Conservation (phyloP, 2,888 invertebrate species). For the Microctonus aethiopoides region DNA sequence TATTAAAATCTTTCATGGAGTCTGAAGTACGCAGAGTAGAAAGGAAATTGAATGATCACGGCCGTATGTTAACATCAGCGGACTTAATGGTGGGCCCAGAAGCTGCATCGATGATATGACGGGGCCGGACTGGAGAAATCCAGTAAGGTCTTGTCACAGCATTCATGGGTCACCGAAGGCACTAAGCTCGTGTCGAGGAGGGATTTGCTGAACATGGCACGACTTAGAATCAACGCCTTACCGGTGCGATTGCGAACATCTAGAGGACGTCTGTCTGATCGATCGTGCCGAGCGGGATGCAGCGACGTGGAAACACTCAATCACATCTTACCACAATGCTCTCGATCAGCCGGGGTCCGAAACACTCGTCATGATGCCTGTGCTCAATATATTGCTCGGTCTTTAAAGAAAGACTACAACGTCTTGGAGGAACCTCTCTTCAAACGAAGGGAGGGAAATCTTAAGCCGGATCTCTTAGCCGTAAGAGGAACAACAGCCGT, state of each 20-base stretch:
- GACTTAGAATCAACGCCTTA: conserved; percentile 54
- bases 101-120: neutral
- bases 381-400: conserved; percentile 29
- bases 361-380: conserved; percentile 54
- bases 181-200: conserved; percentile 38
- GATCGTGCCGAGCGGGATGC: conserved; percentile 54
- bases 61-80: too few relatives aligned
- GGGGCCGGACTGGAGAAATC: neutral
- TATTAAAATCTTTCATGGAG: too few relatives aligned
- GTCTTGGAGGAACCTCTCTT: conserved; percentile 47
- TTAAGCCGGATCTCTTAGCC: too few relatives aligned
- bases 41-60: too few relatives aligned
- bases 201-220: conserved; percentile 55
- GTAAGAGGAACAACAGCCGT: too few relatives aligned
- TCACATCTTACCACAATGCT: conserved; percentile 54
- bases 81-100: too few relatives aligned
- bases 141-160: neutral
- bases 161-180: neutral
- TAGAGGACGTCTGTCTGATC: conserved; percentile 42
- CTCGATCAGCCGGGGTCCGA: conserved; percentile 55
- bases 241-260: conserved; percentile 50
- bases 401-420: neutral
- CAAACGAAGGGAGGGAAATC: too few relatives aligned
- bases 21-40: too few relatives aligned
- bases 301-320: conserved; percentile 51